phyloP scores from a whole-genome alignment of 2,888 invertebrate genomes.

The Augochlorella aurata region DNA sequence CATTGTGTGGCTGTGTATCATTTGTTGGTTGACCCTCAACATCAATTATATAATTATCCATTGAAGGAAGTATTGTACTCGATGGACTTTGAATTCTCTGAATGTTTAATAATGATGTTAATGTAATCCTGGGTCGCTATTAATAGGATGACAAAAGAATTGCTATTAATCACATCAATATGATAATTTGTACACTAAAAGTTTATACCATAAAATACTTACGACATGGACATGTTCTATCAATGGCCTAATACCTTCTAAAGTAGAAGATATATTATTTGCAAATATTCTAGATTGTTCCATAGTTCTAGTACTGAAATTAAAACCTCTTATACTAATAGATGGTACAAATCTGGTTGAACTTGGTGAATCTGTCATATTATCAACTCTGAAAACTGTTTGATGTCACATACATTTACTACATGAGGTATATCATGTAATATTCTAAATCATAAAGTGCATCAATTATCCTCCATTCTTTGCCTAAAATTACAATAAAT shows the following conservation, averaged over 20 bases:
- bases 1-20: constrained; percentile 42
- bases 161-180: constrained; percentile 2
- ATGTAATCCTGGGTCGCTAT: constrained; percentile 71
- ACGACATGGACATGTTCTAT: constrained; percentile 86
- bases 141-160: constrained; percentile 25
- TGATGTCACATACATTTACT: constrained; percentile 21
- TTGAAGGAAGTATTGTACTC: constrained; percentile 80
- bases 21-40: constrained; percentile 69
- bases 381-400: constrained; percentile 26
- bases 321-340: constrained; percentile 51
- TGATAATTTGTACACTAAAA: too few species aligned
- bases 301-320: constrained; percentile 50
- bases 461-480: constrained; percentile 40
- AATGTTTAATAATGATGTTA: constrained; percentile 75
- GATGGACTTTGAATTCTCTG: constrained; percentile 80
- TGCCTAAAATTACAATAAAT: constrained; percentile 24
- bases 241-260: constrained; percentile 87
- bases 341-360: constrained; percentile 7
- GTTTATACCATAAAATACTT: constrained; percentile 57
- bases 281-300: constrained; percentile 69
- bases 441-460: background rate
- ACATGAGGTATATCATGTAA: constrained; percentile 13
- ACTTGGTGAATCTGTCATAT: constrained; percentile 37
- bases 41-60: constrained; percentile 77
- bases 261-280: constrained; percentile 80